Evolutionary conservation across 2,888 invertebrate genomes (phyloP), one percentile per base, ranked within the genome.

Genomic region (Eulithis prunata): DNA sequence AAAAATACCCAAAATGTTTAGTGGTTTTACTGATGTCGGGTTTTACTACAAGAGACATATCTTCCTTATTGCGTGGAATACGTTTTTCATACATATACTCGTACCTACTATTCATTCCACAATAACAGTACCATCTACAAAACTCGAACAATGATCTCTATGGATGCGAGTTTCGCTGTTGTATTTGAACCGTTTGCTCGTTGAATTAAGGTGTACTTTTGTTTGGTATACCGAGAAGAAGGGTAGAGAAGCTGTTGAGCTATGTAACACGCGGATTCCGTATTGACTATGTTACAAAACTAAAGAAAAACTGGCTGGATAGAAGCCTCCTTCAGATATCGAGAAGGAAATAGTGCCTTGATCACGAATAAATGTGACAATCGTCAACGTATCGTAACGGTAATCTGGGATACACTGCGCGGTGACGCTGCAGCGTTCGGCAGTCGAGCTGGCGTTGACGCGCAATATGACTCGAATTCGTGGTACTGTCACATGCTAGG

Each of bases 91-190:
- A 58, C 62, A 62, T 62, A 59, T 62, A n/a, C n/a, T n/a, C n/a
- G n/a, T n/a, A 45, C 56, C 41, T 41, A 41, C 8, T 54, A 36
- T 53, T 28, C 47, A 5, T 10, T 58, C 53, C 57, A 66, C 43
- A 69, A 70, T 65, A 66, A 67, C 64, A 69, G 64, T 62, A 69
- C 56, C 32, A 53, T 66, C 63, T 53, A 14, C 57, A 55, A 65
- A 69, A 62, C 57, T 54, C 63, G 43, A 54, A 69, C 67, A 68
- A 69, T 64, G 38, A 56, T 64, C 46, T 64, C 57, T 45, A 66
- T 36, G 64, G 60, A 66, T 56, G 32, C 62, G 64, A 57, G 51
- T 63, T 55, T 41, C 3, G 45, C 13, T 14, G 53, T 21, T 62
- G 63, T 60, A 71, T 65, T 62, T 43, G 61, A 51, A 62, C 63